Evolutionary conservation across 2,113 vertebrate genomes (phyloP).

Genomic region (Aldabrachelys gigantea): DNA sequence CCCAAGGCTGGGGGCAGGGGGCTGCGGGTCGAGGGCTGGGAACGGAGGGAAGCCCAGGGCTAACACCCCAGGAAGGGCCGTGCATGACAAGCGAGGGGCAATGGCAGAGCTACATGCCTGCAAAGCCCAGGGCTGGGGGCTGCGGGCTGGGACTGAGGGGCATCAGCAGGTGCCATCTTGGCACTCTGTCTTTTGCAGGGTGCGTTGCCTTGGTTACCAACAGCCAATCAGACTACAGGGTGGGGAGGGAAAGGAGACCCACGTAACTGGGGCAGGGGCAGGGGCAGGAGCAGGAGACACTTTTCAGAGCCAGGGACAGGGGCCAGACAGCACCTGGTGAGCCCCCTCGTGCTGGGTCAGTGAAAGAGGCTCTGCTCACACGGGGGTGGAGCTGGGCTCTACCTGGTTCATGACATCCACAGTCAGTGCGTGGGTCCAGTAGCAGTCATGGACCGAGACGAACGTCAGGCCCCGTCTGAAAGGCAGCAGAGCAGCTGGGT

Average conservation of each 20-base stretch:
- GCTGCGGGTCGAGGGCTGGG: background rate
- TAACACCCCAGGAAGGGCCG: background rate
- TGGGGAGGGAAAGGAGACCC: background rate
- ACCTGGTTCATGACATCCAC: slow-evolving; percentile 96
- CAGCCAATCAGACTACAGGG: background rate
- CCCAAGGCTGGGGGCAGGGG: background rate
- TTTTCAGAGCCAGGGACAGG: background rate
- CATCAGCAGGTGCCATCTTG: too few species aligned
- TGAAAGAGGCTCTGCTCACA: background rate
- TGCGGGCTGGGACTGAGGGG: too few species aligned
- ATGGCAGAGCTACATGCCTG: background rate
- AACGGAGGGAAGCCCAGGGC: background rate
- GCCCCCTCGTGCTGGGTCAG: too few species aligned
- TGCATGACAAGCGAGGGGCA: background rate
- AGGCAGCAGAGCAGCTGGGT: background rate
- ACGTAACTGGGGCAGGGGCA: background rate
- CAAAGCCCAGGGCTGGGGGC: too few species aligned
- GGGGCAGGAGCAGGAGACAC: background rate
- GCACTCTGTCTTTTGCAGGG: too few species aligned
- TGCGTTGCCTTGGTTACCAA: background rate
- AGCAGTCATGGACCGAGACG: slow-evolving; percentile 96
- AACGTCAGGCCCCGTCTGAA: slow-evolving; percentile 91
- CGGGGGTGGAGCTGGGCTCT: background rate
- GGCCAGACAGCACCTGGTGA: background rate
- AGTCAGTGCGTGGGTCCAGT: slow-evolving; percentile 93